Conservation (phyloP, 2,888 invertebrate genomes). For the Dynastes grantii region DNA sequence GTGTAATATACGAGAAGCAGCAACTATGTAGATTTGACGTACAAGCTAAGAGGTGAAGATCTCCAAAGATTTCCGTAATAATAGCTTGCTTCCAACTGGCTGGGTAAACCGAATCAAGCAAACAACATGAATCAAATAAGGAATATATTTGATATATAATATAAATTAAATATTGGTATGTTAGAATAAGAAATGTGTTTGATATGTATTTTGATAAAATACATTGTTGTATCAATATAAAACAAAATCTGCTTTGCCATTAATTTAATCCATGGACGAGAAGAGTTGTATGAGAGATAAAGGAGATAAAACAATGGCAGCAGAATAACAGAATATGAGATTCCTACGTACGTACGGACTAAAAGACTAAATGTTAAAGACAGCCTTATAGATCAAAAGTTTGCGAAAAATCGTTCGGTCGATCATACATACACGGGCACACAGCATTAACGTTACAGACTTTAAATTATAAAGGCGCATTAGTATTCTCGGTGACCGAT, state of each 20-base stretch:
- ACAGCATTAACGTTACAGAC: slow-evolving; percentile 39
- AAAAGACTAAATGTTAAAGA: slow-evolving; percentile 23
- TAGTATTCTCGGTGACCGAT: slow-evolving; percentile 44
- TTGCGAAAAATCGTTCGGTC: slow-evolving; percentile 31
- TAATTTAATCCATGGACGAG: slow-evolving; percentile 19
- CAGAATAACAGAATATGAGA: slow-evolving; percentile 22
- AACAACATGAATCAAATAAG: no score
- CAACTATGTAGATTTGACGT: no score
- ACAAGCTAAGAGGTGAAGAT: no score
- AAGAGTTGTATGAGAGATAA: slow-evolving; percentile 17
- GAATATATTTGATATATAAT: no score
- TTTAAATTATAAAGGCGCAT: slow-evolving; percentile 41
- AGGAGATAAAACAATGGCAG: slow-evolving; percentile 32
- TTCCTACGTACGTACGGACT: slow-evolving; percentile 1
- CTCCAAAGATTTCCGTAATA: no score
- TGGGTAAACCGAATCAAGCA: no score
- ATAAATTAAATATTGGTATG: no score
- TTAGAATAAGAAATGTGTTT: no score
- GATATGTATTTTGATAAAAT: no score
- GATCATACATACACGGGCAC: slow-evolving; percentile 10
- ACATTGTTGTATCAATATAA: neutral
- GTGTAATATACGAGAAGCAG: no score
- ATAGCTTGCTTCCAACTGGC: no score
- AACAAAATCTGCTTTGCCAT: slow-evolving; percentile 10
- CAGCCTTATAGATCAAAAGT: slow-evolving; percentile 41